Evolutionary conservation across 1,140 invertebrate genomes (phyloP), one percentile per base, ranked within the genome.

Genomic region (Pseudomyrmex cubaensis): DNA sequence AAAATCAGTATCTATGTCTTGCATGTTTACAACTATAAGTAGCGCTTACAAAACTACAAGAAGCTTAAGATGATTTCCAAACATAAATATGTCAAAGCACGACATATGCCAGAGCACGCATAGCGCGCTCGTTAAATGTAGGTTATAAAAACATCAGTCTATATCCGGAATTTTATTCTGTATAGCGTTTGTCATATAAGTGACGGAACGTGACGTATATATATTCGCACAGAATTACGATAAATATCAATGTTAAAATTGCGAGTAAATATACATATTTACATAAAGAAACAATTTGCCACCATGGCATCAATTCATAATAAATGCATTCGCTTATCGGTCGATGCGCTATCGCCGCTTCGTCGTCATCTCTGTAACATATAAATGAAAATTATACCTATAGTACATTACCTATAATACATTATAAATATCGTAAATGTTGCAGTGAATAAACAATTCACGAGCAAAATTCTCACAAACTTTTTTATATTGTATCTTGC

Each of bases 121-220:
- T 20, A 52, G 22, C 8, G 15, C 13, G 17, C 15, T 67, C 8
- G 22, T 8, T 9, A 20, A 80, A 80, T 80, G 8, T 80, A n/a
- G 64, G 44, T 70, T 80, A 80, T n/a, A 72, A 80, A 80, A 80
- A 80, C 50, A 80, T 48, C 62, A 35, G 3, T 9, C 13, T 66
- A 22, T 10, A 25, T 2, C 63, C 20, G n/a, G 54, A 50, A 70
- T 72, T 48, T 59, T 56, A 15, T 22, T 10, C 12, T 25, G 54
- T 56, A 50, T 72, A n/a, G 22, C 54, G 46, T 20, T 10, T 20
- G 35, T 15, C 35, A 17, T 20, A 17, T 44, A 44, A 76, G 13
- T 15, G 35, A 0, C 20, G 10, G 25, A 57, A 69, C 57, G 46
- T 12, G 17, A 13, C 8, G 13, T 1, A 10, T 7, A 15, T 35